Evolutionary conservation across 2,113 vertebrate genomes (phyloP).

Genomic region (Odocoileus virginianus): DNA sequence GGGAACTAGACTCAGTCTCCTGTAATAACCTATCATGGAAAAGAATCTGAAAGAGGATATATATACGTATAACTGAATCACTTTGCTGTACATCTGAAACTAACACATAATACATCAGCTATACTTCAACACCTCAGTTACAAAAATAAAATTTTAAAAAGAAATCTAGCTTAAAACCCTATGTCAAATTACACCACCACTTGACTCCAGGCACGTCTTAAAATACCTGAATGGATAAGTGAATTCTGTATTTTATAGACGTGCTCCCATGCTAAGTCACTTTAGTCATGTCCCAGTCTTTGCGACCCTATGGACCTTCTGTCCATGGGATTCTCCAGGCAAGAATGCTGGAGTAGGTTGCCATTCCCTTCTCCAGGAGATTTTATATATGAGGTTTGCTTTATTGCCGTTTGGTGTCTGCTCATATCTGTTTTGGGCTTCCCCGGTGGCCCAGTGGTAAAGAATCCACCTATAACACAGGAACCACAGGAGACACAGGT

Average conservation of each 20-base stretch:
- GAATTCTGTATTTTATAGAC: not conserved
- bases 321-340: not conserved
- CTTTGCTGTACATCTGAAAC: not conserved
- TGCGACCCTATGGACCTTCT: not conserved
- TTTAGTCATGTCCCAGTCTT: not conserved
- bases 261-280: accelerated
- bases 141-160: not conserved
- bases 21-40: not conserved
- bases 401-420: not conserved
- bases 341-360: not conserved
- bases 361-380: not conserved
- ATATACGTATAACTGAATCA: not conserved
- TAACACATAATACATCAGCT: not conserved
- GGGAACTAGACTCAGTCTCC: not conserved
- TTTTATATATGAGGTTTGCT: not conserved
- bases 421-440: not conserved
- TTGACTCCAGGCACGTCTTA: not conserved
- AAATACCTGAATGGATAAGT: not conserved
- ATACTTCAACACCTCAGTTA: not conserved
- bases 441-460: not conserved
- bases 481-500: not conserved
- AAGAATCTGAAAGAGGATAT: not conserved
- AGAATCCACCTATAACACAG: not conserved
- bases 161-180: not conserved
- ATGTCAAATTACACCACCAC: not conserved